A percentile compares a stretch with the other conserved stretches of the same genome.
Conservation (phyloP, 2,113 vertebrate genomes). For the Pangasianodon hypophthalmus region DNA sequence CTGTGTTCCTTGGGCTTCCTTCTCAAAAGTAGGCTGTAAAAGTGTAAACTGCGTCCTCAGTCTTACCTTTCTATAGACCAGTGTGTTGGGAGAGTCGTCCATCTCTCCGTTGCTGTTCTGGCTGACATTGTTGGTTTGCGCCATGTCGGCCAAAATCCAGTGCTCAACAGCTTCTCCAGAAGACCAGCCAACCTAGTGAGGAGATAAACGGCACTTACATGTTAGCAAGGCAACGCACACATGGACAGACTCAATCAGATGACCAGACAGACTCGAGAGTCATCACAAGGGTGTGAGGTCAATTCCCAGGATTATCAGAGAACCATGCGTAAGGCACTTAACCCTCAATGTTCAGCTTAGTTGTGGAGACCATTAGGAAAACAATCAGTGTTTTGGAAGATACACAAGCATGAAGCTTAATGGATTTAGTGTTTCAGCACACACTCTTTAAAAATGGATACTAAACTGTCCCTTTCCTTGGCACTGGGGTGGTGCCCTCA, state of each 20-base stretch:
- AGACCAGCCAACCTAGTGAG: slow-evolving; percentile 40
- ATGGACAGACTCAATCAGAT: neutral
- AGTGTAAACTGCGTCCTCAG: neutral
- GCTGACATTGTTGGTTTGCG: slow-evolving; percentile 90
- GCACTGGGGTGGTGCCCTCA: neutral
- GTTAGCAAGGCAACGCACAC: neutral
- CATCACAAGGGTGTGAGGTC: neutral
- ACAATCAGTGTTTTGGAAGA: neutral
- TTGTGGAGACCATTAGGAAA: neutral
- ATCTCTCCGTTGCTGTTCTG: slow-evolving; percentile 91
- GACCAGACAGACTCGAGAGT: neutral
- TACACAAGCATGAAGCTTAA: neutral
- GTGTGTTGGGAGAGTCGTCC: slow-evolving; percentile 95
- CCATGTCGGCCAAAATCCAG: slow-evolving; percentile 80
- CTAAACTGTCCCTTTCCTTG: neutral
- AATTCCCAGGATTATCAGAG: neutral
- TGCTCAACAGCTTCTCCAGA: slow-evolving; percentile 41
- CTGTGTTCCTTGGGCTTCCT: neutral
- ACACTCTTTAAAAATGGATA: neutral
- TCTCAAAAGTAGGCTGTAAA: neutral
- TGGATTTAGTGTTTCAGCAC: neutral
- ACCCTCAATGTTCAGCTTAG: neutral
- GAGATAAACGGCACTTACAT: neutral
- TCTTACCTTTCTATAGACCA: slow-evolving; percentile 97
- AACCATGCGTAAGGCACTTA: neutral